Base-by-base conservation (phyloP, 2,113 vertebrate genomes). In the Mohoua ochrocephala region DNA sequence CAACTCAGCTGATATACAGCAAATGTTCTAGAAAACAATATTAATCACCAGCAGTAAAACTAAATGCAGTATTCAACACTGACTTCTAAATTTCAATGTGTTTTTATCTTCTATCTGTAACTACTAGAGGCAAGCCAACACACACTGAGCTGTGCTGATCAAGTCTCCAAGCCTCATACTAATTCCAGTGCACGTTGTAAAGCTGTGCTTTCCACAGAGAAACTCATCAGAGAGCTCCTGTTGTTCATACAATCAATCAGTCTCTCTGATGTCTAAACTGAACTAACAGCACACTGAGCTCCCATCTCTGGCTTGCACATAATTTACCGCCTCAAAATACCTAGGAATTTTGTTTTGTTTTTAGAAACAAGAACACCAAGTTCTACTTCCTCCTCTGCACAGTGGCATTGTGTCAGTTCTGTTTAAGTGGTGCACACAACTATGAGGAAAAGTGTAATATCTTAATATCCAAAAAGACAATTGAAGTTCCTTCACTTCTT, bases 171-270 rank as follows among this genome's bases (percentile, higher is more conserved):
- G 49, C 24, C 49, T 57, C 54, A 9, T 6, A 50, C 24, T 41
- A 64, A 78, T 21, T 73, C 15, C 49, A 78, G 50, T 0, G 0
- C 31, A 31, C 0, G 0, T 2, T 35, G 67, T n/a, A 90, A 53
- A 69, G n/a, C 49, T 82, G 15, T 26, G 22, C 35, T 85, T 53
- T 59, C 35, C 64, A 64, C n/a, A 47, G 37, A 53, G 22, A 44
- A 69, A 42, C 17, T 17, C 23, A 67, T 41, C 42, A 84, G 41
- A 88, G 76, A 77, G 54, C 41, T 85, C 26, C 49, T 52, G n/a
- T 21, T 67, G 15, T 49, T 82, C 63, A 53, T 7, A 24, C 1
- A 1, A 28, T 65, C 33, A 9, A 78, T 31, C 37, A 35, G 24
- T 71, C 68, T 67, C 73, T 33, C 54, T 59, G 41, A 30, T 37